Base-by-base conservation (phyloP, 1,140 invertebrate genomes). In the Notospermus geniculatus region DNA sequence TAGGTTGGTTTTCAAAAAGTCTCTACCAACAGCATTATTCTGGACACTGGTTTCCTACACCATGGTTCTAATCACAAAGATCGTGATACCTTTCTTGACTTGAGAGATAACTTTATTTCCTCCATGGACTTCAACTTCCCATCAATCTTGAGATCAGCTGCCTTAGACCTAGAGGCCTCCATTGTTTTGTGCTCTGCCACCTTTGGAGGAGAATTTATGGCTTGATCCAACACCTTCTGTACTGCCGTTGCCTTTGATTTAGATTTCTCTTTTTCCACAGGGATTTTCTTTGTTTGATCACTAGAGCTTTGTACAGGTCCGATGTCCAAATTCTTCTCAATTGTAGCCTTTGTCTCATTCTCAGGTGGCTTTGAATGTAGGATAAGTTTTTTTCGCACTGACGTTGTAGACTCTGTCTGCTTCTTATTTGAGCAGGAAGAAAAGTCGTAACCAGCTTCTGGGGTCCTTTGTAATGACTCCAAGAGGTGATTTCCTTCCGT, bases 341-440 rank as follows among this genome's bases (percentile, higher is more conserved):
- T 53, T 15, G 56, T 46, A 27, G 56, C 15, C 1, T 60, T 39
- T 19, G 19, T 59, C 36, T 54, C 36, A 43, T 57, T n/a, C n/a
- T n/a, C n/a, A n/a, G n/a, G n/a, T 54, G 46, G 55, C 62, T 63
- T 25, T 59, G 2, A 68, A 68, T 67, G 69, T 17, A 61, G 28
- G 13, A 43, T n/a, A 0, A 52, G 29, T n/a, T 66, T 67, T 54
- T 71, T 69, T 46, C 71, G 72, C 39, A 72, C 69, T 63, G 72
- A 71, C 11, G 71, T 70, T n/a, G 71, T 71, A 13, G 32, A 69
- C 53, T 30, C 66, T 64, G 58, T 72, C 72, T 19, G 45, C 39
- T 13, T 56, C 17, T 25, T 52, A 56, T 50, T 13, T 15, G 19
- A 15, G 5, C 22, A 39, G 19, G 27, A 41, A 23, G 30, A 54